Percentiles rank a stretch among this genome's conserved stretches.
phyloP scores from a whole-genome alignment of 2,888 invertebrate genomes.

The Andrena flavipes region DNA sequence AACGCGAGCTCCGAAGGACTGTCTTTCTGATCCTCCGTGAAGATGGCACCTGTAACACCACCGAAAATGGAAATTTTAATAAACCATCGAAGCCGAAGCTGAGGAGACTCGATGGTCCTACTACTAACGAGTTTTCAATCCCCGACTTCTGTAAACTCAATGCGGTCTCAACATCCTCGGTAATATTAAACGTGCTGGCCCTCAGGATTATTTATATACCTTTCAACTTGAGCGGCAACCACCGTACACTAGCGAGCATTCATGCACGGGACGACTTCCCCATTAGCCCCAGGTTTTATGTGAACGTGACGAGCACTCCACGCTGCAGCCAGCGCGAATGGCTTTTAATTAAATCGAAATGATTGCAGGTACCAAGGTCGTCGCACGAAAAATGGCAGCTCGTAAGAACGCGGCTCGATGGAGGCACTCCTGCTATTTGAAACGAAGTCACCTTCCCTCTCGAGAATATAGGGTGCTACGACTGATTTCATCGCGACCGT shows the following conservation, averaged over 20 bases:
- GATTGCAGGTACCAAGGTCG: not conserved
- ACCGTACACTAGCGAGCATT: too few species aligned
- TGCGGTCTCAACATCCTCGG: too few species aligned
- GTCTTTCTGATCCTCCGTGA: conserved; percentile 95
- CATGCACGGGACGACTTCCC: too few species aligned
- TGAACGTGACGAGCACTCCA: too few species aligned
- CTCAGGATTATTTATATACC: too few species aligned
- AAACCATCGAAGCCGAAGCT: not conserved
- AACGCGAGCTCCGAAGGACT: conserved; percentile 95
- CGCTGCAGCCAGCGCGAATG: not conserved
- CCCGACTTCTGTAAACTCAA: too few species aligned
- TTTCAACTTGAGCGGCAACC: too few species aligned
- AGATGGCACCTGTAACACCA: conserved; percentile 91
- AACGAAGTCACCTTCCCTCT: not conserved
- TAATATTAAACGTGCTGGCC: too few species aligned
- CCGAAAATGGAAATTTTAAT: not conserved
- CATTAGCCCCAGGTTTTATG: too few species aligned
- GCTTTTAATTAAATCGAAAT: conserved; percentile 15
- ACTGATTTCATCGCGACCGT: not conserved
- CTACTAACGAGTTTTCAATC: too few species aligned
- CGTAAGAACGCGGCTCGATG: conserved; percentile 39
- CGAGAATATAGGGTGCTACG: not conserved
- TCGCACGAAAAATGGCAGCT: not conserved
- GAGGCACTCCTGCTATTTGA: conserved; percentile 71
- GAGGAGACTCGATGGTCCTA: too few species aligned